Evolutionary conservation across 2,888 invertebrate genomes (phyloP), one percentile per base, ranked within the genome.

Genomic region (Gymnocheta viridis): DNA sequence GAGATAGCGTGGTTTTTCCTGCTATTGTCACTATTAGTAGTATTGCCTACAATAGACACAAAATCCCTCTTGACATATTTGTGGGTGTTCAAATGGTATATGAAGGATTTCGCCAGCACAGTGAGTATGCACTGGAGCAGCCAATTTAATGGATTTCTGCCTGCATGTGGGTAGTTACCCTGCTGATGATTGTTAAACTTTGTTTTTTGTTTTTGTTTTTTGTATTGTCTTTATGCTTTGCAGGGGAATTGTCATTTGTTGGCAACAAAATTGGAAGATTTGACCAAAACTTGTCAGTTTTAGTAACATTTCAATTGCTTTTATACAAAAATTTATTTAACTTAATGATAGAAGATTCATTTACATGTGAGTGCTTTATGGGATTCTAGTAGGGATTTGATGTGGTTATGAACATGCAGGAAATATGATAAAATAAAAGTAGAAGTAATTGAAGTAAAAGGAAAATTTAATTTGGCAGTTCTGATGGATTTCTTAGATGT

Each of bases 1-100:
- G 29, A 27, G 62, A 73, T 70, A 49, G 64, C 64, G 17, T 35
- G 62, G 79, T 64, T 74, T 76, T 66, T 70, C 70, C 66, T 66
- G 79, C 67, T 66, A 49, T 44, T 22, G 38, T 49, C 67, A 54
- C 54, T 35, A 54, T n/a, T n/a, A n/a, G n/a, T n/a, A n/a, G n/a
- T n/a, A n/a, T 64, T 60, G 72, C 80, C 73, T 64, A 51, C 54
- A 80, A 77, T 80, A 77, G 76, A 72, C 44, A 80, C 72, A 67
- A 72, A 77, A 72, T 77, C 80, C 60, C 66, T 56, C 62, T 72
- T 80, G 76, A 67, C 70, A 58, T 56, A 47, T 62, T 51, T 24
- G 62, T 58, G 58, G 58, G 14, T 51, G 73, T 29, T 24, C 32
- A 27, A 66, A 35, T 54, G 41, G 10, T 32, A 12, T n/a, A 24